phyloP scores from a whole-genome alignment of 2,797 vertebrate species.

The Anniella stebbinsi region DNA sequence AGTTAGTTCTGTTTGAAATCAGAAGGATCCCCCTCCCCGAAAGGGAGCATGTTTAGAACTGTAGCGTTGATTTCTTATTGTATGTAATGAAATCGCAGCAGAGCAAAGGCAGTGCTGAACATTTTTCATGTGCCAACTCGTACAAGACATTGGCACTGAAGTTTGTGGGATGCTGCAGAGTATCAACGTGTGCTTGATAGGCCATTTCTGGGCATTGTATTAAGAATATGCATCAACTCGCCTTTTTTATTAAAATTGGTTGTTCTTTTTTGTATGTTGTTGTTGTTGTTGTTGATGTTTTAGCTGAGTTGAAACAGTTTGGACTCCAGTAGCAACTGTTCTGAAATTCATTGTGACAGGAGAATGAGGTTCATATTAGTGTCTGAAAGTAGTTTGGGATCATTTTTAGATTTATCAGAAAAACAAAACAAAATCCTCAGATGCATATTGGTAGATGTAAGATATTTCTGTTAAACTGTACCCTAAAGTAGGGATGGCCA shows the following conservation, averaged over 20 bases:
- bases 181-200: not conserved
- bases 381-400: conserved; percentile 30
- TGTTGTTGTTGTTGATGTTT: not conserved
- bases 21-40: too few species aligned
- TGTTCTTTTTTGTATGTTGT: not conserved
- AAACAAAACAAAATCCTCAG: conserved; percentile 49
- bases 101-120: not conserved
- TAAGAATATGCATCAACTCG: conserved; percentile 15
- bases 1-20: not conserved
- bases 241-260: not conserved
- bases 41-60: not conserved
- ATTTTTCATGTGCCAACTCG: conserved; percentile 1
- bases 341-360: conserved; percentile 45
- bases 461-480: not conserved
- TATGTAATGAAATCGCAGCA: not conserved
- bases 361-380: conserved; percentile 39
- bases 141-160: not conserved
- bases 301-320: not conserved
- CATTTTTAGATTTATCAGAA: conserved; percentile 45
- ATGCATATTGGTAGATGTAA: conserved; percentile 29
- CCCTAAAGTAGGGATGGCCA: not conserved
- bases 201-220: not conserved
- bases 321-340: conserved; percentile 20
- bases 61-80: not conserved
- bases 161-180: not conserved